These are phyloP conservation scores for Sula dactylatra DNA, from an alignment of 2,113 vertebrate species.

Conservation along the genomic window DNA sequence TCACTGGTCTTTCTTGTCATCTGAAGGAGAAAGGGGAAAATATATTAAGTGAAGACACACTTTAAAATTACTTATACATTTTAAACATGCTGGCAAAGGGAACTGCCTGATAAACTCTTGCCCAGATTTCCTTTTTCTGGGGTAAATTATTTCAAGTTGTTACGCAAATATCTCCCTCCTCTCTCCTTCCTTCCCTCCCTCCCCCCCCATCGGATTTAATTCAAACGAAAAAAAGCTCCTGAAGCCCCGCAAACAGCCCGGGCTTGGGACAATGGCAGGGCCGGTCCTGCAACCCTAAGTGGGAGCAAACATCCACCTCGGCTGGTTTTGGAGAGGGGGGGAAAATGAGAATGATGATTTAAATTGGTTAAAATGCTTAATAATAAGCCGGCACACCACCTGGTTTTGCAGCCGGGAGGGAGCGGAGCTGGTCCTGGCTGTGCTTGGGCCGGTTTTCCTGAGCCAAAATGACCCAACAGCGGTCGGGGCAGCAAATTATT, in stretches of 20 bases:
- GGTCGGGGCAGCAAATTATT: not conserved
- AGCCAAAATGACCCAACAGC: not conserved
- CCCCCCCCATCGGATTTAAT: not conserved
- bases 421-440: not conserved
- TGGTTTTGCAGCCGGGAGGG: not conserved
- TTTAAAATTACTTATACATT: conserved; percentile 80
- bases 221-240: not conserved
- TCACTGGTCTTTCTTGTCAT: conserved; percentile 75
- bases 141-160: conserved; percentile 70
- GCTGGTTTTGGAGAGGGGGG: not conserved
- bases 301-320: not conserved
- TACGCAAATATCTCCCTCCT: not conserved
- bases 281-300: not conserved
- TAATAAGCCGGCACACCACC: not conserved
- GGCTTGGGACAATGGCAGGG: rapidly evolving
- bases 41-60: conserved; percentile 81
- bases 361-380: not conserved
- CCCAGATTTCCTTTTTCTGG: conserved; percentile 69
- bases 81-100: conserved; percentile 73
- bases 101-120: conserved; percentile 75
- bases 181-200: not conserved
- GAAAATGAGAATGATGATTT: rapidly evolving
- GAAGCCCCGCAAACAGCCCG: not conserved
- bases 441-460: not conserved
- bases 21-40: conserved; percentile 75